These are phyloP conservation scores for Archocentrus centrarchus DNA, from an alignment of 2,113 vertebrate genomes.

Conservation along the genomic window DNA sequence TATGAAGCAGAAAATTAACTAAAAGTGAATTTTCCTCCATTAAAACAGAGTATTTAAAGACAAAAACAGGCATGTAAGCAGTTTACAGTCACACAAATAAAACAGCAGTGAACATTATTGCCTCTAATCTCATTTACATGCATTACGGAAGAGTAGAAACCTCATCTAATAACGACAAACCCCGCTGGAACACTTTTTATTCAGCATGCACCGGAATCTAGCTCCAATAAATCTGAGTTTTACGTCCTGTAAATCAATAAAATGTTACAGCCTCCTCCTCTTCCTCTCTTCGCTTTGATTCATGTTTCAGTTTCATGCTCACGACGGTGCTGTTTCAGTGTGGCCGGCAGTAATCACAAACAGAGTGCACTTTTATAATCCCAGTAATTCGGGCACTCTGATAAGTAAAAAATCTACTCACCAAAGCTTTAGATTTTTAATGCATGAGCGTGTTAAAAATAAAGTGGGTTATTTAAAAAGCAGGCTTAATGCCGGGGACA, in stretches of 20 bases:
- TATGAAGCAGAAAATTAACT: not conserved
- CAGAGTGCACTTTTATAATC: conserved; percentile 58
- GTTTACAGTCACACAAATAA: conserved; percentile 2
- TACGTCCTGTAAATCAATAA: conserved; percentile 39
- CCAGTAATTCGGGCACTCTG: conserved; percentile 44
- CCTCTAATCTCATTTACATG: conserved; percentile 26
- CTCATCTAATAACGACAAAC: not conserved
- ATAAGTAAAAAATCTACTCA: conserved; percentile 56
- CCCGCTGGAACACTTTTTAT: not conserved
- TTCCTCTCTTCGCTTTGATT: conserved; percentile 43
- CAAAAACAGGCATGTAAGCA: not conserved
- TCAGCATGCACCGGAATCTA: not conserved
- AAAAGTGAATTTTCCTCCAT: not conserved
- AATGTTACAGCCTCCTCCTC: conserved; percentile 35
- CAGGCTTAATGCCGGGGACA: conserved; percentile 34
- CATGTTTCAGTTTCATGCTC: conserved; percentile 36
- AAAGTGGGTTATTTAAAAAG: conserved; percentile 55
- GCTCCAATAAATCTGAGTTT: conserved; percentile 21
- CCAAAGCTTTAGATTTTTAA: conserved; percentile 53
- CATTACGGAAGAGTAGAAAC: not conserved
- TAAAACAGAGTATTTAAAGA: not conserved
- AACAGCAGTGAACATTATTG: not conserved
- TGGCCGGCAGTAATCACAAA: conserved; percentile 32
- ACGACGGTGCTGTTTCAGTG: conserved; percentile 8
- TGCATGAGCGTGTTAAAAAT: conserved; percentile 40